Percentiles rank a stretch among this genome's conserved stretches.
These are phyloP conservation scores for Oreonectes daqikongensis DNA, from an alignment of 2,797 vertebrate genomes.

Conservation along the genomic window DNA sequence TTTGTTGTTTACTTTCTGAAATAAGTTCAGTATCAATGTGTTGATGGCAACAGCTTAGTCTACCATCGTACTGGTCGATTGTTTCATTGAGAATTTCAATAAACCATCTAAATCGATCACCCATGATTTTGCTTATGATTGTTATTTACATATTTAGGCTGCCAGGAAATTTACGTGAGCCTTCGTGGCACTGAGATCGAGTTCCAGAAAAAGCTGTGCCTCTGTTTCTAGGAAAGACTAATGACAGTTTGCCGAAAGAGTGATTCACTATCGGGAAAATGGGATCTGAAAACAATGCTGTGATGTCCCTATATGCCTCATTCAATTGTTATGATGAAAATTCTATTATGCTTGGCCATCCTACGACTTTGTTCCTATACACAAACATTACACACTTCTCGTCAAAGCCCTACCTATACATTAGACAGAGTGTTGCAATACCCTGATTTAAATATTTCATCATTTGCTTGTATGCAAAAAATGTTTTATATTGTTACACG, in stretches of 20 bases:
- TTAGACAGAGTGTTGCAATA: too few species aligned
- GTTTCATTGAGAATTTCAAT: too few species aligned
- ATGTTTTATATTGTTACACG: too few species aligned
- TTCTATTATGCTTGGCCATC: neutral
- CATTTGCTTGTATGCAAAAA: too few species aligned
- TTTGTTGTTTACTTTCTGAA: neutral
- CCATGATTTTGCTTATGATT: neutral
- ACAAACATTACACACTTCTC: neutral
- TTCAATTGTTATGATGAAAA: neutral
- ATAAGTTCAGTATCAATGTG: neutral
- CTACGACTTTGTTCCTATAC: slow-evolving; percentile 5
- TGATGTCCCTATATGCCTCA: neutral
- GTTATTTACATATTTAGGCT: slow-evolving; percentile 15
- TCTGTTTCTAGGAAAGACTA: slow-evolving; percentile 40
- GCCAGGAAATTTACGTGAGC: slow-evolving; percentile 17
- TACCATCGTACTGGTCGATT: neutral
- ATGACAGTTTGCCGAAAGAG: slow-evolving; percentile 28
- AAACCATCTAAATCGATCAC: too few species aligned
- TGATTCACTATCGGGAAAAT: slow-evolving; percentile 9
- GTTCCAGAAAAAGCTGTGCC: slow-evolving; percentile 43
- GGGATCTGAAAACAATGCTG: slow-evolving; percentile 2
- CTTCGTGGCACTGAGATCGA: neutral
- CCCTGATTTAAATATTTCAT: too few species aligned
- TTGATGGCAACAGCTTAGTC: neutral
- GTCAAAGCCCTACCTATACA: slow-evolving; percentile 1